Percentiles rank a stretch among this genome's conserved stretches.
Evolutionary conservation across 2,113 vertebrate genomes (phyloP).

Genomic region (Budorcas taxicolor): DNA sequence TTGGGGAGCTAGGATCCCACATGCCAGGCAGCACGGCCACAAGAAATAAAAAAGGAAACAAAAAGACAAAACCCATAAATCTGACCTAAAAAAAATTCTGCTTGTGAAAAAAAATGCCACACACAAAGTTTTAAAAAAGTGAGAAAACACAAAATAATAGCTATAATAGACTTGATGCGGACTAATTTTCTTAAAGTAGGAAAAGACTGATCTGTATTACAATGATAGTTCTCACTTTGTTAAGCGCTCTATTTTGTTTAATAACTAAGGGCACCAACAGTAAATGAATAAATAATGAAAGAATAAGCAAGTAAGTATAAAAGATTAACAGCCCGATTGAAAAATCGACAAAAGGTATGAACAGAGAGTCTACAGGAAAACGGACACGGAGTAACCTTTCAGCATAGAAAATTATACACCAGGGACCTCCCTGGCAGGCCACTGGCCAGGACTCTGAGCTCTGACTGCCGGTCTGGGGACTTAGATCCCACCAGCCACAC

Average conservation of each 20-base stretch:
- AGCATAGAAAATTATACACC: not conserved
- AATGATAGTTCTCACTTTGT: too few species aligned
- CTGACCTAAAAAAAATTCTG: not conserved
- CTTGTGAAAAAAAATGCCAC: not conserved
- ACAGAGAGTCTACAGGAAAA: not conserved
- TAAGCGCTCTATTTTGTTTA: not conserved
- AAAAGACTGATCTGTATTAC: fast-evolving
- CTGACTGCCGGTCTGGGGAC: not conserved
- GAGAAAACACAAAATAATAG: not conserved
- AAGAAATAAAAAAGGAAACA: not conserved
- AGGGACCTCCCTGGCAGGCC: not conserved
- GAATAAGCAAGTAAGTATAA: not conserved
- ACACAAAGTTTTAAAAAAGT: not conserved
- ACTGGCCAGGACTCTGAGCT: not conserved
- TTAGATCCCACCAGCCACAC: not conserved
- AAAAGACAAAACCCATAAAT: not conserved
- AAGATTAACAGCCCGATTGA: not conserved
- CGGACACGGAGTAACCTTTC: not conserved
- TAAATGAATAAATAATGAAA: not conserved
- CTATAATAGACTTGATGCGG: fast-evolving
- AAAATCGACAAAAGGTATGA: not conserved
- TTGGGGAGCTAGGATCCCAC: not conserved
- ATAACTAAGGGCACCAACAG: not conserved
- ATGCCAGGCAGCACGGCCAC: not conserved
- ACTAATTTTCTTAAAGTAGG: not conserved